Conservation (phyloP, 2,888 invertebrate genomes). For the Ophion costatus region DNA sequence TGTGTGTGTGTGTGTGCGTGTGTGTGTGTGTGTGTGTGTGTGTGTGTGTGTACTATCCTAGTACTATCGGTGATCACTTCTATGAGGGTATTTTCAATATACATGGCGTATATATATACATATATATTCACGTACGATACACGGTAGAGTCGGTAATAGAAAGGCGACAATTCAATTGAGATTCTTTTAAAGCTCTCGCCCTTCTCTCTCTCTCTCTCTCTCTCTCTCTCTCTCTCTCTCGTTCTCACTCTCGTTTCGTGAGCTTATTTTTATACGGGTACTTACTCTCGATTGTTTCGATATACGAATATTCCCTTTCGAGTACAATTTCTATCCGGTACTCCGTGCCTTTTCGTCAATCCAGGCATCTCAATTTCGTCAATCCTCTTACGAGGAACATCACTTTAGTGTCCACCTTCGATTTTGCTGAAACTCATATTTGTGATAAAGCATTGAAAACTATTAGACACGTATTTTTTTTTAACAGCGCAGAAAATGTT, state of each 20-base stretch:
- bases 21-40: no score
- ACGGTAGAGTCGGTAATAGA: constrained; percentile 14
- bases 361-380: no score
- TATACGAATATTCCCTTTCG: not conserved
- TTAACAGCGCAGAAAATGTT: no score
- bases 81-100: constrained; percentile 7
- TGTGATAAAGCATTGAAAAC: no score
- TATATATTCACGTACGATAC: not conserved
- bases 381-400: not conserved
- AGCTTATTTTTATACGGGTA: constrained; percentile 31
- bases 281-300: constrained; percentile 27
- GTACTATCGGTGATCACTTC: constrained; percentile 12
- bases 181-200: constrained; percentile 14
- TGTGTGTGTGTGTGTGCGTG: no score
- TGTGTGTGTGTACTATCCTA: not conserved
- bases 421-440: no score
- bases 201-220: not conserved
- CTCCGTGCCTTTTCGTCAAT: not conserved
- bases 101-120: no score
- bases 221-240: not conserved
- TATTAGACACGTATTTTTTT: no score
- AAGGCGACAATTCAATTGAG: constrained; percentile 30
- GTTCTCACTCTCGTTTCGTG: not conserved
- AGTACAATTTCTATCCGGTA: not conserved
- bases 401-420: no score